phyloP scores from a whole-genome alignment of 2,797 vertebrate species.

The Phrynocephalus guinanensis region DNA sequence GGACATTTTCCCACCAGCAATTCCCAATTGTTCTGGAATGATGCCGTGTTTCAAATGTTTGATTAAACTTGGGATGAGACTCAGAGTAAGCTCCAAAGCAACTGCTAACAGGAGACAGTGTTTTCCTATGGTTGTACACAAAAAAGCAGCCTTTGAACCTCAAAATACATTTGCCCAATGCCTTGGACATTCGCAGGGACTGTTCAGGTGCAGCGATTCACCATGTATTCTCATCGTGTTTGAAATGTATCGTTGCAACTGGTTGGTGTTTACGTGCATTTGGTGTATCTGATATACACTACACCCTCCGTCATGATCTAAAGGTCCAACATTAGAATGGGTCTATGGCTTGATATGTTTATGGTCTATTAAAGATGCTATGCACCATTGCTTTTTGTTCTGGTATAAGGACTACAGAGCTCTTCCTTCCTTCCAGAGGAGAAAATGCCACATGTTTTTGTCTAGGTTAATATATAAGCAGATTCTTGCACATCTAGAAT shows the following conservation, averaged over 20 bases:
- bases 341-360: no score
- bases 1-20: constrained; percentile 40
- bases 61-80: constrained; percentile 54
- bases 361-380: no score
- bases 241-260: neutral
- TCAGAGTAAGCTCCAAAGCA: neutral
- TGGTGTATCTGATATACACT: neutral
- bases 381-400: no score
- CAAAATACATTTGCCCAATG: neutral
- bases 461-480: no score
- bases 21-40: constrained; percentile 58
- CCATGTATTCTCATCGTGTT: neutral
- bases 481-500: no score
- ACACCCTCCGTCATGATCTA: neutral
- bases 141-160: neutral
- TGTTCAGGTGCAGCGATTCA: neutral
- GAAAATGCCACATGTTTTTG: no score
- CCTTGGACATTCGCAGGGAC: neutral
- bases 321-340: neutral
- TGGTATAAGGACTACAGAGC: no score
- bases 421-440: no score
- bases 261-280: neutral
- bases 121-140: neutral
- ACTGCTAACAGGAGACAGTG: neutral
- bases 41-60: constrained; percentile 53